These are phyloP conservation scores for Anabas testudineus DNA, from an alignment of 2,797 vertebrate genomes.

Conservation along the genomic window DNA sequence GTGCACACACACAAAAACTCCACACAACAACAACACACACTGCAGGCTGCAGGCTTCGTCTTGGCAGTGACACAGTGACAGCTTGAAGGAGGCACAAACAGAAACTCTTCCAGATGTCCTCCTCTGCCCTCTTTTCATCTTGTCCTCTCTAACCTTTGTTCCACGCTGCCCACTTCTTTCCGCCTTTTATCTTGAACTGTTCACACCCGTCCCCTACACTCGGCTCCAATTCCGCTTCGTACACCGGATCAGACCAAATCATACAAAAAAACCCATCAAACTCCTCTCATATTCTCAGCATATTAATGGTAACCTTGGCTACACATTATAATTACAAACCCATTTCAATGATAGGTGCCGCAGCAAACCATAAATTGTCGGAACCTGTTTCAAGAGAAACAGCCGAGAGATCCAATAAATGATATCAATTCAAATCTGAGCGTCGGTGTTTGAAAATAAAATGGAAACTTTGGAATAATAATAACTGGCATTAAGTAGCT, in stretches of 20 bases:
- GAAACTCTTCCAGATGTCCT: constrained; percentile 80
- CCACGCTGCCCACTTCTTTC: constrained; percentile 15
- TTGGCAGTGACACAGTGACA: constrained; percentile 53
- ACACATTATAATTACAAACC: constrained; percentile 17
- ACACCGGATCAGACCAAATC: constrained; percentile 40
- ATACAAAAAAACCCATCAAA: constrained; percentile 31
- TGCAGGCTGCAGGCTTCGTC: constrained; percentile 23
- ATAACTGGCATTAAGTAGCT: constrained; percentile 12
- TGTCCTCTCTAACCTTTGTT: constrained; percentile 55
- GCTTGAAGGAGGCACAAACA: constrained; percentile 65
- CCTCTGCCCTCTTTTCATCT: constrained; percentile 48
- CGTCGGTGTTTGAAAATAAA: constrained; percentile 6
- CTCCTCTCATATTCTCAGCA: constrained; percentile 42
- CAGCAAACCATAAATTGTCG: constrained; percentile 16
- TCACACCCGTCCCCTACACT: constrained; percentile 22
- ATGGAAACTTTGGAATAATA: constrained; percentile 8
- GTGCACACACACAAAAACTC: not conserved
- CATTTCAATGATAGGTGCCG: constrained; percentile 32
- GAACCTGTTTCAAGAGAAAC: constrained; percentile 43
- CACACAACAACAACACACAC: not conserved
- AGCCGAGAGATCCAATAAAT: constrained; percentile 1
- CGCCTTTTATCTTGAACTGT: constrained; percentile 48
- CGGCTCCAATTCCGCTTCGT: constrained; percentile 10
- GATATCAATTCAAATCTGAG: constrained; percentile 12
- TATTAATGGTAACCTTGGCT: constrained; percentile 37